These are phyloP conservation scores for Drepanosiphum platanoidis DNA, from an alignment of 2,888 invertebrate genomes.

Conservation along the genomic window DNA sequence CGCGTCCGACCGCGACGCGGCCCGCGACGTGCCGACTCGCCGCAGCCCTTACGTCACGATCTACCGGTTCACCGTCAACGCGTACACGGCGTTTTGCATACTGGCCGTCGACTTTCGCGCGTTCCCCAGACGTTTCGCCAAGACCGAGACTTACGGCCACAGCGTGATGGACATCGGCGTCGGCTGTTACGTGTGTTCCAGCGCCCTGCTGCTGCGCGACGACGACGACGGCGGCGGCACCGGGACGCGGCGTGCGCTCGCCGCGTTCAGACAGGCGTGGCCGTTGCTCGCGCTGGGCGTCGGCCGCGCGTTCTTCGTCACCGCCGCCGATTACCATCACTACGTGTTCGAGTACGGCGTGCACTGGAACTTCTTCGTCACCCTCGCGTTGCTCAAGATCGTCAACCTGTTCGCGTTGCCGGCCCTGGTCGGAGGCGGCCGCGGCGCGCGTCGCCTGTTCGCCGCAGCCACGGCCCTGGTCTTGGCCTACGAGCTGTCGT, in stretches of 20 bases:
- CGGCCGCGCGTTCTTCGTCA: conserved; percentile 71
- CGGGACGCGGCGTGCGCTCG: too few relatives aligned
- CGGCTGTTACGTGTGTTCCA: conserved; percentile 84
- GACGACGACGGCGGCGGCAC: too few relatives aligned
- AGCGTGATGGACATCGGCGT: conserved; percentile 97
- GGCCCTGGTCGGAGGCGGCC: too few relatives aligned
- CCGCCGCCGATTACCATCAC: conserved; percentile 82
- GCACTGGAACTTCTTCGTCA: conserved; percentile 99
- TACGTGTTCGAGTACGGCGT: conserved; percentile 93
- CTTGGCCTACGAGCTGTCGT: conserved; percentile 74
- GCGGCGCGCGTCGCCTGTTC: conserved; percentile 70
- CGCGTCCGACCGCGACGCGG: conserved; percentile 13
- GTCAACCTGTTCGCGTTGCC: conserved; percentile 74
- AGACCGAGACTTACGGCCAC: conserved; percentile 86
- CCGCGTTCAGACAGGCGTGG: conserved; percentile 67
- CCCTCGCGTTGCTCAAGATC: conserved; percentile 84
- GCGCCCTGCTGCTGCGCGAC: conserved; percentile 84
- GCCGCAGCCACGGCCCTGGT: conserved; percentile 72
- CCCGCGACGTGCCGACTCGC: too few relatives aligned
- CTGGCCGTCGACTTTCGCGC: conserved; percentile 92
- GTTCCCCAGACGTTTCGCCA: conserved; percentile 87
- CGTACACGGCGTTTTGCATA: conserved; percentile 83
- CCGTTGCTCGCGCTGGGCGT: conserved; percentile 74
- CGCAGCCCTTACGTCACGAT: conserved; percentile 71
- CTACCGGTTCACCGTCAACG: conserved; percentile 76